Evolutionary conservation across 2,888 invertebrate species (phyloP), one percentile per base, ranked within the genome.

Genomic region (Notodonta dromedarius): DNA sequence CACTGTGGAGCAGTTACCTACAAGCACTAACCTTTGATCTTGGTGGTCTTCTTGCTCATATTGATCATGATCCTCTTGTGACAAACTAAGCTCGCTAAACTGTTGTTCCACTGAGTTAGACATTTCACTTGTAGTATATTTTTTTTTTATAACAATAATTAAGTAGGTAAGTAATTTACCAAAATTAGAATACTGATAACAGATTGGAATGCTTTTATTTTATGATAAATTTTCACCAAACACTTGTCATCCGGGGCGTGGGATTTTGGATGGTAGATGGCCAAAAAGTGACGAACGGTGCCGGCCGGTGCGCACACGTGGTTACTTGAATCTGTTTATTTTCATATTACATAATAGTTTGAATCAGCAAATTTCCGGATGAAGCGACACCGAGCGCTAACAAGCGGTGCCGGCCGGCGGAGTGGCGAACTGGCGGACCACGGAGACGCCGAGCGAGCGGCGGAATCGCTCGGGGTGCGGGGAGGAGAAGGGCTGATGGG

Each of bases 31-130:
- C 95, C 95, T 94, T 82, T 91, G 94, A 76, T 95, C 94, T 74
- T 88, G 93, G 60, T 83, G 86, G 76, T 95, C 95, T 74, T 95
- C 95, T 68, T 94, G 95, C 87, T 96, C 96, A 87, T 96, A 96
- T 91, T 96, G 96, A 90, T 96, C 96, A 77, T 95, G 95, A 86
- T 96, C 96, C 85, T 96, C 96, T 85, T 96, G 95, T 68, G 95
- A 95, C 72, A 95, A 89, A 84, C 94, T 95, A 80, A 95, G 94
- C 81, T 96, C 96, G 86, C 95, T 95, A 90, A 96, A 96, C 85
- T 96, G 96, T 86, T 95, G 92, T 75, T 95, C 95, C 94, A 95
- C 89, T 69, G 90, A 91, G 78, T 89, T 92, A 69, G 90, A 86
- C 90, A 91, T 91, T 84, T 82, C 84, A 86, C 83, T 79, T 66